Conservation (phyloP, 1,140 invertebrate genomes). For the Lepidostoma basale region DNA sequence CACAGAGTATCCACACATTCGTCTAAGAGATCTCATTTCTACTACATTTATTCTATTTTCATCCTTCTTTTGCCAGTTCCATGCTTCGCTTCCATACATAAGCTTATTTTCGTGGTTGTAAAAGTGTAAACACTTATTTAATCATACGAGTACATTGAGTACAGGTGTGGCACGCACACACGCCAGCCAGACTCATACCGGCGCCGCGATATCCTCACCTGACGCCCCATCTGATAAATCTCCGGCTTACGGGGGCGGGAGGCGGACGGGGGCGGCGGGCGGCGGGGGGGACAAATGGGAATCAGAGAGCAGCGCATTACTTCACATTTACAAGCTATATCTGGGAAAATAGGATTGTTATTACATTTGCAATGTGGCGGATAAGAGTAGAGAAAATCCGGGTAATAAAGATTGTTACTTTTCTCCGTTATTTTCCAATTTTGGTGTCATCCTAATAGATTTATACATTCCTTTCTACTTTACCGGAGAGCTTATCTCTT, state of each 20-base stretch:
- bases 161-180: not conserved
- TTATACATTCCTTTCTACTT: conserved; percentile 4
- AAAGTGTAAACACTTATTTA: not conserved
- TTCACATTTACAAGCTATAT: conserved; percentile 15
- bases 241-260: conserved; percentile 1
- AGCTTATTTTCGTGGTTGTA: too few relatives aligned
- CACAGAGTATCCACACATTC: too few relatives aligned
- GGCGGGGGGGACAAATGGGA: not conserved
- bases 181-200: not conserved
- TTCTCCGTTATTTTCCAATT: conserved; percentile 24
- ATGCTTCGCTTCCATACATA: too few relatives aligned
- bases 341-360: conserved; percentile 26
- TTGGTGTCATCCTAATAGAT: conserved; percentile 19
- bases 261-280: not conserved
- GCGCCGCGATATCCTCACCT: not conserved
- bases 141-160: not conserved
- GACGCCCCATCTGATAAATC: conserved; percentile 11
- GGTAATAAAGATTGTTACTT: conserved; percentile 16
- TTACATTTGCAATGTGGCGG: conserved; percentile 15
- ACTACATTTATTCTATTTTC: too few relatives aligned
- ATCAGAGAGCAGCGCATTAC: not conserved
- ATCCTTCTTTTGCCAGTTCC: too few relatives aligned
- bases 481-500: too few relatives aligned
- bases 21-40: too few relatives aligned
- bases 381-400: conserved; percentile 11